Base-by-base conservation (phyloP, 2,797 vertebrate species). In the Ptychobarbus kaznakovi region DNA sequence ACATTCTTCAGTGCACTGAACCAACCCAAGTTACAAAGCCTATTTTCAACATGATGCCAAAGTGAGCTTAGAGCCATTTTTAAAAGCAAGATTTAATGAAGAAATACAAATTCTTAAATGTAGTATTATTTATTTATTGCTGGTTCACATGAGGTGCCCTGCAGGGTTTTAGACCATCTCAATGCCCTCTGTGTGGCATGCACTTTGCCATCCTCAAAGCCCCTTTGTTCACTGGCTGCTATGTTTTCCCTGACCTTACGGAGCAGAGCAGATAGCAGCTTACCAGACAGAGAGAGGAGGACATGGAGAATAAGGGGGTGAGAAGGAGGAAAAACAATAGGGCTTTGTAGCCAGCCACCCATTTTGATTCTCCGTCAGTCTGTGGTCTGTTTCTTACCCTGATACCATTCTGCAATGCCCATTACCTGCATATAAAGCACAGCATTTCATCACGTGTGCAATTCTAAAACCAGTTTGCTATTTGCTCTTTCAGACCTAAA, bases 281-380 rank as follows among this genome's bases (percentile, higher is more conserved):
- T 80, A 80, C 72, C 77, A 87, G 22, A 74, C 70, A 76, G 81
- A 79, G 49, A 16, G 63, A 81, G 83, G 87, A 86, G 66, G 28
- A 89, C 58, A 82, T 44, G 81, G 82, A 80, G 28, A 77, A 58
- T 58, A 77, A 76, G 85, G 66, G 75, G 86, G 44, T 88, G 38
- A 8, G 73, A 90, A 88, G 86, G 81, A 90, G 32, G 75, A 82
- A 73, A 51, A 86, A 95, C 93, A 95, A 94, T 92, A 93, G 89
- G 87, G 91, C 94, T 93, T 94, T 95, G 93, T 94, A 90, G 87
- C 88, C 74, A 88, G 87, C 89, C 88, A 86, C 82, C 90, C 90
- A 91, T 92, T 92, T 91, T 91, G 83, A 85, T 81, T 92, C 86
- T 85, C 86, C 89, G 83, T 88, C 88, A 87, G 87, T 89, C 91